These are phyloP conservation scores for Ophioderma brevispina DNA, from an alignment of 35 echinoderm and acorn worm species.

Conservation along the genomic window DNA sequence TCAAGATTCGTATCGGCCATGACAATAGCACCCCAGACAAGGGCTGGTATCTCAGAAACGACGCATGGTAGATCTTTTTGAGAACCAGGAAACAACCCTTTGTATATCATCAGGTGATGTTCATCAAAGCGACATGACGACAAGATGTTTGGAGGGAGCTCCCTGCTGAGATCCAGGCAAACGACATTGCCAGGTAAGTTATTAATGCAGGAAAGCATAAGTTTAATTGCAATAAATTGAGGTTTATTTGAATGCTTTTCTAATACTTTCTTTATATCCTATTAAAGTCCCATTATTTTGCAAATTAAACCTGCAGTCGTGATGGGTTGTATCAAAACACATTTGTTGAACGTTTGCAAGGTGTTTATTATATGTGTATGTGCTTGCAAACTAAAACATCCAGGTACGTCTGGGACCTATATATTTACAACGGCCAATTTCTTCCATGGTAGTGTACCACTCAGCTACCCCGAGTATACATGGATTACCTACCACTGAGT, in stretches of 20 bases:
- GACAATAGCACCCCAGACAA: constrained; percentile 35
- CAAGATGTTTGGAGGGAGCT: constrained; percentile 90
- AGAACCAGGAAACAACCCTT: constrained; percentile 22
- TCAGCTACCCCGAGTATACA: too few relatives aligned
- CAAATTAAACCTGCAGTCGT: too few relatives aligned
- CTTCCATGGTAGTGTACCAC: too few relatives aligned
- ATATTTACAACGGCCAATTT: too few relatives aligned
- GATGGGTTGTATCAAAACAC: too few relatives aligned
- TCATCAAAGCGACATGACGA: constrained; percentile 89
- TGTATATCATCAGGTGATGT: constrained; percentile 82
- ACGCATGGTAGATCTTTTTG: constrained; percentile 69
- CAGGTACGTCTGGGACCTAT: too few relatives aligned
- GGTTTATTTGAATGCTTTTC: neutral
- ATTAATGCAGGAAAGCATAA: neutral
- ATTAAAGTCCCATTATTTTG: too few relatives aligned
- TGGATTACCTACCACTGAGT: too few relatives aligned
- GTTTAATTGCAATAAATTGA: neutral
- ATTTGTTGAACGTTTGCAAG: too few relatives aligned
- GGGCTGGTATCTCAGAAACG: constrained; percentile 77
- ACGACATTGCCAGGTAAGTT: constrained; percentile 65
- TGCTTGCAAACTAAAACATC: too few relatives aligned
- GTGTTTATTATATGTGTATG: too few relatives aligned
- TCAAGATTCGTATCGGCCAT: constrained; percentile 89
- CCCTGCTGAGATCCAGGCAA: constrained; percentile 61
- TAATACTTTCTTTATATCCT: neutral